Conservation (phyloP, 2,113 vertebrate species). For the Pachycephala philippinensis region DNA sequence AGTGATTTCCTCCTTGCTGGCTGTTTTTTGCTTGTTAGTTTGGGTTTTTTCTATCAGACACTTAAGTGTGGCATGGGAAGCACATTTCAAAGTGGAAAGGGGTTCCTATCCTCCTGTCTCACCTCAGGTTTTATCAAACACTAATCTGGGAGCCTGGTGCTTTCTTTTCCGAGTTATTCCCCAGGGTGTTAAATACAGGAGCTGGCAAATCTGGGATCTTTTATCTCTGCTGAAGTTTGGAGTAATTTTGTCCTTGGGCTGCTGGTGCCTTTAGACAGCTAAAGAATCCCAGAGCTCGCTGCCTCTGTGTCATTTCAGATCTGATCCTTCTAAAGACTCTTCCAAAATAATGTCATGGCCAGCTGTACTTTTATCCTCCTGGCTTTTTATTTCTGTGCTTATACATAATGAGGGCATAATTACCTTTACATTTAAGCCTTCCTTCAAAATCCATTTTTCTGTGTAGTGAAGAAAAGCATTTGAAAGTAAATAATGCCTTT, state of each 20-base stretch:
- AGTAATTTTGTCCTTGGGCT: background rate
- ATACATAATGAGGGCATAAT: background rate
- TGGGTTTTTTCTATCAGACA: background rate
- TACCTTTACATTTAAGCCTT: background rate
- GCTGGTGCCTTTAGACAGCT: background rate
- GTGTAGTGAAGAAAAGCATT: background rate
- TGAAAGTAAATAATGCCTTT: background rate
- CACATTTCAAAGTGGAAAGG: background rate
- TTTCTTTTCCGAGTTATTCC: background rate
- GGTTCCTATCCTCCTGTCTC: background rate
- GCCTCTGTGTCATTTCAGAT: background rate
- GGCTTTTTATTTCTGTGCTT: background rate
- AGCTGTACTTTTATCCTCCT: background rate
- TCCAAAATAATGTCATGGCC: background rate
- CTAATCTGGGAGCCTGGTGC: background rate
- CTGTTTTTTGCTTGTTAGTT: background rate
- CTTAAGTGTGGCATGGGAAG: background rate
- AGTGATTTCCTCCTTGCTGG: background rate
- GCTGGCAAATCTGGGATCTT: background rate
- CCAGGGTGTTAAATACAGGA: background rate
- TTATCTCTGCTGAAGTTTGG: background rate
- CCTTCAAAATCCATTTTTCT: background rate
- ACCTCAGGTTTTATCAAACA: background rate
- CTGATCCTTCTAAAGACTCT: background rate
- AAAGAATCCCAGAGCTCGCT: background rate